Base-by-base conservation (phyloP, 2,797 vertebrate genomes). In the Ciconia nigra region DNA sequence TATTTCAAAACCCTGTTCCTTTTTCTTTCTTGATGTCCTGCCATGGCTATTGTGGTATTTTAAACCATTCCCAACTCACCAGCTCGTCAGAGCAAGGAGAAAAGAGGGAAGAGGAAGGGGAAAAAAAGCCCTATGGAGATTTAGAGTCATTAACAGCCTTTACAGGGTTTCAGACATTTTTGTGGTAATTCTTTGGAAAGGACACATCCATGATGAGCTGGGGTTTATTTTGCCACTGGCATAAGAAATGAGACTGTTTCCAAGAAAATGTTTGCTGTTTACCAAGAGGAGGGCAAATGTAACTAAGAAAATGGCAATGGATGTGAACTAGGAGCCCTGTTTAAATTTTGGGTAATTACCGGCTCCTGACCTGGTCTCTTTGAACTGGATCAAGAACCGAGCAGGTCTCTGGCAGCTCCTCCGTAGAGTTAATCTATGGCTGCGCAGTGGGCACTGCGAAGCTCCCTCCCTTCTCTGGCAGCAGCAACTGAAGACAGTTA, bases 1-100 rank as follows among this genome's bases (percentile, higher is more conserved):
- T 93, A 96, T 97, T 97, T 96, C 96, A 97, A 95, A 96, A 96
- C n/a, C 37, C 90, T 78, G 85, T 78, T 96, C 62, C 66, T 95
- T 93, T 93, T 96, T 93, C 92, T 97, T 94, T 95, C 90, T 96
- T 97, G 93, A 89, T 96, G 92, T 97, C 85, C 96, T 97, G 96
- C 95, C 97, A 97, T 83, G 79, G 94, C 52, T 94, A 86, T 94
- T 97, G 93, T 95, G 94, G 90, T 95, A 96, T 96, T 96, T 96
- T 90, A 96, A 82, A 74, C 93, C 89, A 95, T 85, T 97, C 76
- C 97, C 96, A 97, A 96, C 84, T 97, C 90, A 96, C 91, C 96
- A 96, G 91, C 89, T 97, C 10, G 0, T 96, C 82, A 96, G 72
- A 77, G 71, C 57, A 73, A 87, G 85, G 87, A 93, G 76, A 91